A percentile compares a stretch with the other conserved stretches of the same genome.
phyloP scores from a whole-genome alignment of 2,113 vertebrate species.

The Notarius lentiginosus region DNA sequence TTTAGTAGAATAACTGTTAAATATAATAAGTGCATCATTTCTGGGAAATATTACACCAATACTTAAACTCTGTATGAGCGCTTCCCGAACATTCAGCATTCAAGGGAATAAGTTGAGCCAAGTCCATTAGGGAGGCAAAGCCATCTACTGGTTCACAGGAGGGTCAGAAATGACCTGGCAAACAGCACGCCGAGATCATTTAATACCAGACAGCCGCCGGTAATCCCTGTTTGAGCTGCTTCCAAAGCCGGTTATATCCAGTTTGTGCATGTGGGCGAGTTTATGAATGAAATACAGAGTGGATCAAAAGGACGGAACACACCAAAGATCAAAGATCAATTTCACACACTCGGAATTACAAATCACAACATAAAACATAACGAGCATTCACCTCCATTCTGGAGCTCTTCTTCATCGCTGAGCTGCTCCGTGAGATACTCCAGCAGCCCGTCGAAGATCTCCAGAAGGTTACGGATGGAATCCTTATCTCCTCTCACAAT shows the following conservation, averaged over 20 bases:
- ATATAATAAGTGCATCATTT: background rate
- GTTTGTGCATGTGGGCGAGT: conserved; percentile 7
- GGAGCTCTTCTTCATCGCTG: conserved; percentile 77
- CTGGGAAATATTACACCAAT: background rate
- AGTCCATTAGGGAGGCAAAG: background rate
- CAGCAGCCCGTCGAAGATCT: conserved; percentile 95
- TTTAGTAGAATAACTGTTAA: too few species aligned
- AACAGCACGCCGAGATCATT: background rate
- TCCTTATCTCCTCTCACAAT: conserved; percentile 86
- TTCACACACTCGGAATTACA: background rate
- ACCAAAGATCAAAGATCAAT: too few species aligned
- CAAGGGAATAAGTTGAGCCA: background rate
- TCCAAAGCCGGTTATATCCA: conserved; percentile 38
- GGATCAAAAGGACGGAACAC: background rate
- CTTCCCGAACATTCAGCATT: background rate
- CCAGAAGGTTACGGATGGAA: conserved; percentile 88
- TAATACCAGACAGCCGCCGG: conserved; percentile 36
- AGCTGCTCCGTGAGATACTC: conserved; percentile 91
- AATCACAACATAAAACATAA: background rate
- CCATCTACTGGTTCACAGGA: background rate
- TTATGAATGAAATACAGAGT: conserved; percentile 31
- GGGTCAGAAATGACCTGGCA: conserved; percentile 44
- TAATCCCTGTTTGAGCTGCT: conserved; percentile 42
- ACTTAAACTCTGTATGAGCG: background rate
- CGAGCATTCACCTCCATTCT: conserved; percentile 71